Conservation (phyloP, 2,113 vertebrate genomes). For the Pampusana beccarii region DNA sequence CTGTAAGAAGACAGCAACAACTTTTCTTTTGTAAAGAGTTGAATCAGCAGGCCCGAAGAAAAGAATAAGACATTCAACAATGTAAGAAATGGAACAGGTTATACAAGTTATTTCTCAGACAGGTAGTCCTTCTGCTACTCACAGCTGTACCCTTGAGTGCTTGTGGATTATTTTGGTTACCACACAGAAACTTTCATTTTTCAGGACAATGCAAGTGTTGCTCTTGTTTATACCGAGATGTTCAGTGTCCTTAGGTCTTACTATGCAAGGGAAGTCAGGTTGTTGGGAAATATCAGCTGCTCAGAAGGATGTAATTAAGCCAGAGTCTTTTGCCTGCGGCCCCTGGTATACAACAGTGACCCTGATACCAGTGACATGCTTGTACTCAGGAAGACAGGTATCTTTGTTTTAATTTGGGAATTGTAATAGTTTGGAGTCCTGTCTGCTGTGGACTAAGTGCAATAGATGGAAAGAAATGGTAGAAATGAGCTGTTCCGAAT, state of each 20-base stretch:
- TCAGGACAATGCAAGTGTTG: background rate
- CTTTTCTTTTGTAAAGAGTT: background rate
- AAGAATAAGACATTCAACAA: background rate
- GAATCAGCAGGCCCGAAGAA: background rate
- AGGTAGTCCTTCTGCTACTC: background rate
- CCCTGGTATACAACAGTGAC: background rate
- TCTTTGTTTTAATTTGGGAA: background rate
- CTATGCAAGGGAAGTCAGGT: background rate
- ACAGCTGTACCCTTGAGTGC: background rate
- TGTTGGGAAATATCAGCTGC: background rate
- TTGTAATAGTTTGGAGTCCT: background rate
- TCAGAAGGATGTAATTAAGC: background rate
- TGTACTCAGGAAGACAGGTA: background rate
- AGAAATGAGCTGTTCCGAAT: background rate
- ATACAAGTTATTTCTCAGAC: background rate
- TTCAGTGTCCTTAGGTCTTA: background rate
- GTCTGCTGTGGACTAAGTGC: background rate
- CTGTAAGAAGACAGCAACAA: constrained; percentile 2
- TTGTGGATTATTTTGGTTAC: background rate
- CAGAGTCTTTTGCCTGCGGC: background rate
- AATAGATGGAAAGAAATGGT: background rate
- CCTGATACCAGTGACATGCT: background rate
- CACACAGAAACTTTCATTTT: background rate
- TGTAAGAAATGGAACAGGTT: background rate
- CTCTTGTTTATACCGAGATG: background rate